Base-by-base conservation (phyloP, 2,888 invertebrate genomes). In the Brachylomia viminalis region DNA sequence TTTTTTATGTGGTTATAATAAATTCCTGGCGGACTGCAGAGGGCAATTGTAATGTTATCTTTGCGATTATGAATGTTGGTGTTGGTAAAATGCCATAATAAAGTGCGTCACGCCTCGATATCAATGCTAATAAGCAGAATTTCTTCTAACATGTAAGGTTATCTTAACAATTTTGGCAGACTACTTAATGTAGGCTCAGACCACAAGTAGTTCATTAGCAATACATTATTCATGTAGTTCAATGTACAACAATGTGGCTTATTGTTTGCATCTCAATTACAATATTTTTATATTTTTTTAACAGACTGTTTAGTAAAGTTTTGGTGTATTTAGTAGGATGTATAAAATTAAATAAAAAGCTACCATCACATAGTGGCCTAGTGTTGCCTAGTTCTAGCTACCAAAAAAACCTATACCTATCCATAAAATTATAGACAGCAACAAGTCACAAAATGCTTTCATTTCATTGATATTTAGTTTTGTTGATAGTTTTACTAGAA, bases 21-120 rank as follows among this genome's bases (percentile, higher is more conserved):
- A 64, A 76, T 54, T 33, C 64, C 33, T 67, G 58, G 10, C 58
- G 49, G 42, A 72, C 56, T 49, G 52, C 59, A 58, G 62, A 73
- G 47, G 54, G 65, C 56, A 64, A 71, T 66, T 62, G 20, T 68
- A 33, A 65, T 65, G 85, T 66, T 86, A 80, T 75, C 65, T 74
- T 74, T 58, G 42, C 42, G 59, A 84, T 75, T 77, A 68, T 13
- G 30, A 59, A 64, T 54, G 72, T 82, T 64, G 45, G 33, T 81
- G 69, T 83, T 80, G 76, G 70, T 84, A 82, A 76, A 73, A 80
- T 82, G 78, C 85, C 80, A 79, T 76, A 62, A 15, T 75, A 69
- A 67, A 65, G 58, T 75, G 68, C 75, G 79, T 82, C 80, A 79
- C 72, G 33, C 42, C 58, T 72, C 70, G 42, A 59, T 52, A 79